Percentiles rank a stretch among this genome's conserved stretches.
phyloP scores from a whole-genome alignment of 2,113 vertebrate species.

The Abramis brama region DNA sequence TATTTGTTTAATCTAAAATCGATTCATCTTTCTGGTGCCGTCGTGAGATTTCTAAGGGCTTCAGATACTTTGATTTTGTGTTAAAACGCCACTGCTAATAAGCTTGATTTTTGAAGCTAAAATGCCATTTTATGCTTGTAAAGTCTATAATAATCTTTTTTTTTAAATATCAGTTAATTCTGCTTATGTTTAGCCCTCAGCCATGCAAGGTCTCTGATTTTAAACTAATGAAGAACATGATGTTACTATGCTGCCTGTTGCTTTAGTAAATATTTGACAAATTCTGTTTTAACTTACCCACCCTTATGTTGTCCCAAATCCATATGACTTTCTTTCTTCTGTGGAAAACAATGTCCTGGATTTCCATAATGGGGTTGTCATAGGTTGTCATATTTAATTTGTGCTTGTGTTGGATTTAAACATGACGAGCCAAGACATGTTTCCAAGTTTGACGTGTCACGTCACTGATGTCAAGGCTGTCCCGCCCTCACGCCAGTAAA shows the following conservation, averaged over 20 bases:
- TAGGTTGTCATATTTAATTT: not conserved
- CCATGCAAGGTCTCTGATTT: not conserved
- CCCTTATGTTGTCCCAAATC: not conserved
- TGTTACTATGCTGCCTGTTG: not conserved
- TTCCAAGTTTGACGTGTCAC: too few relatives aligned
- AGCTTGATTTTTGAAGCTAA: not conserved
- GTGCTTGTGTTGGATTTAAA: not conserved
- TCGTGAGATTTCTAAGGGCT: not conserved
- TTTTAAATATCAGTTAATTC: not conserved
- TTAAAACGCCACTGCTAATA: not conserved
- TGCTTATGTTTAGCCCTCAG: slow-evolving; percentile 12
- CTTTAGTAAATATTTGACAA: not conserved
- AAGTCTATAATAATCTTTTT: not conserved
- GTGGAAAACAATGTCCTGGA: not conserved
- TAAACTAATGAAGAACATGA: slow-evolving; percentile 1
- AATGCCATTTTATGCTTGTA: slow-evolving; percentile 6
- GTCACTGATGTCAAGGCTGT: too few relatives aligned
- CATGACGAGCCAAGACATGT: too few relatives aligned
- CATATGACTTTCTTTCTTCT: not conserved
- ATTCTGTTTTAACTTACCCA: not conserved
- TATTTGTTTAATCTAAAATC: slow-evolving; percentile 45
- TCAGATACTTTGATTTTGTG: not conserved
- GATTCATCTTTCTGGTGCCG: slow-evolving; percentile 54
- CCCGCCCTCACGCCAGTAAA: too few relatives aligned
- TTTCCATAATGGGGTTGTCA: not conserved